A percentile compares a stretch with the other conserved stretches of the same genome.
Evolutionary conservation across 2,113 vertebrate genomes (phyloP).

Genomic region (Entelurus aequoreus): DNA sequence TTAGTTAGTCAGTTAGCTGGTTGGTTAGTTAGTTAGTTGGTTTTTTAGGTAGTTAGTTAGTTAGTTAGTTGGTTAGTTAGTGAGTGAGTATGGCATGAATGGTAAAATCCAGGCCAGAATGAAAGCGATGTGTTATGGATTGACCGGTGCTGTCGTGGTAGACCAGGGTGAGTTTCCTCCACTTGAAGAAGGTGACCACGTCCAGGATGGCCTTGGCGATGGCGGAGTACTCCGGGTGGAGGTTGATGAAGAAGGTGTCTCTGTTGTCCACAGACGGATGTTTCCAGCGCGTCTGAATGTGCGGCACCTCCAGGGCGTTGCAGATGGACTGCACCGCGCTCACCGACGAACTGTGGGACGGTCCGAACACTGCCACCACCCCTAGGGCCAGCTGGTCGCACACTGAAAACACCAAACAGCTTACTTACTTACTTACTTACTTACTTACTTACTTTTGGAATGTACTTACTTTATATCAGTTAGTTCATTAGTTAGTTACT

Average conservation of each 20-base stretch:
- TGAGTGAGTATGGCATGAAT: no score
- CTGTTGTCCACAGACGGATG: slow-evolving; percentile 89
- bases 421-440: no score
- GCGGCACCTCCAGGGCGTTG: slow-evolving; percentile 95
- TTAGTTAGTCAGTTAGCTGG: no score
- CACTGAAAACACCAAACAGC: slow-evolving; percentile 57
- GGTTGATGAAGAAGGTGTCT: slow-evolving; percentile 94
- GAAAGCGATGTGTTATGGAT: slow-evolving; percentile 13
- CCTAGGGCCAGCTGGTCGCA: slow-evolving; percentile 96
- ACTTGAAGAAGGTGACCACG: slow-evolving; percentile 90
- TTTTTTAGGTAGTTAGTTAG: no score
- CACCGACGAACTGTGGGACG: slow-evolving; percentile 90
- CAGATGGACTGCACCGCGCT: slow-evolving; percentile 97
- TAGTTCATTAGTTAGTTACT: no score
- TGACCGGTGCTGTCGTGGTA: slow-evolving; percentile 96
- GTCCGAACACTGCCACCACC: slow-evolving; percentile 93
- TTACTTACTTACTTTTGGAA: no score
- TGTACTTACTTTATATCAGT: no score
- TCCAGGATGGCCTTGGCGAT: slow-evolving; percentile 93
- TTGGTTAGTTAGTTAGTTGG: no score
- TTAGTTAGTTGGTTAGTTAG: no score
- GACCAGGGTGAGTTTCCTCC: slow-evolving; percentile 89
- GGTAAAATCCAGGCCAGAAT: no score
- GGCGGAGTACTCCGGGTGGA: slow-evolving; percentile 89
- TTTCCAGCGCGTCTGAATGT: slow-evolving; percentile 97